Evolutionary conservation across 1,140 invertebrate species (phyloP).

Genomic region (Lineus longissimus): DNA sequence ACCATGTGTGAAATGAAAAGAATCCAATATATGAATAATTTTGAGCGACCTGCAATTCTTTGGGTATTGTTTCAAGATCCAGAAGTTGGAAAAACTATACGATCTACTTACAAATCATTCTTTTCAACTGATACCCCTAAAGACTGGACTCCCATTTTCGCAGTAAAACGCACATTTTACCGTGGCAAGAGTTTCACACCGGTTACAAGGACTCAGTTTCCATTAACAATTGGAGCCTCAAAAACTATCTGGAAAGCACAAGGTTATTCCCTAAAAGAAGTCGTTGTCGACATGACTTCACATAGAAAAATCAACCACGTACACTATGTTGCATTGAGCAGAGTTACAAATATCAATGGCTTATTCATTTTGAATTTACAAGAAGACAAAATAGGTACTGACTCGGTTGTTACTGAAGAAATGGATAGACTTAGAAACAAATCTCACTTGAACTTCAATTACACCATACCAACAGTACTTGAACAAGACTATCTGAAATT

Average conservation of each 20-base stretch:
- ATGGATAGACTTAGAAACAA: background rate
- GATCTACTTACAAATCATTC: background rate
- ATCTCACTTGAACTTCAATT: background rate
- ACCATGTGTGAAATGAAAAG: conserved; percentile 16
- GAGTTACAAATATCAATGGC: background rate
- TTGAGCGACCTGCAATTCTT: background rate
- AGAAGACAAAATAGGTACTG: background rate
- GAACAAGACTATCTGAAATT: background rate
- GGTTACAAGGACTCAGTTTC: background rate
- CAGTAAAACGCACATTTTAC: background rate
- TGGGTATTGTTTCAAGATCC: background rate
- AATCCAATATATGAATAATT: background rate
- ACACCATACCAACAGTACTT: background rate
- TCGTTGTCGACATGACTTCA: background rate
- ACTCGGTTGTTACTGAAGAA: background rate
- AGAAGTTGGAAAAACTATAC: background rate
- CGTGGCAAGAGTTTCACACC: background rate
- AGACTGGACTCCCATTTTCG: conserved; percentile 2
- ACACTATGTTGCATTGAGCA: conserved; percentile 2
- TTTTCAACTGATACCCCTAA: background rate
- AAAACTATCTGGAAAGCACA: background rate
- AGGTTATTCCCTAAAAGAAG: background rate
- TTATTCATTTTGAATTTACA: background rate
- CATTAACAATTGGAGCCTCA: background rate
- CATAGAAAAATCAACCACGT: background rate